Base-by-base conservation (phyloP, 1,140 invertebrate species). In the Gerris buenoi region DNA sequence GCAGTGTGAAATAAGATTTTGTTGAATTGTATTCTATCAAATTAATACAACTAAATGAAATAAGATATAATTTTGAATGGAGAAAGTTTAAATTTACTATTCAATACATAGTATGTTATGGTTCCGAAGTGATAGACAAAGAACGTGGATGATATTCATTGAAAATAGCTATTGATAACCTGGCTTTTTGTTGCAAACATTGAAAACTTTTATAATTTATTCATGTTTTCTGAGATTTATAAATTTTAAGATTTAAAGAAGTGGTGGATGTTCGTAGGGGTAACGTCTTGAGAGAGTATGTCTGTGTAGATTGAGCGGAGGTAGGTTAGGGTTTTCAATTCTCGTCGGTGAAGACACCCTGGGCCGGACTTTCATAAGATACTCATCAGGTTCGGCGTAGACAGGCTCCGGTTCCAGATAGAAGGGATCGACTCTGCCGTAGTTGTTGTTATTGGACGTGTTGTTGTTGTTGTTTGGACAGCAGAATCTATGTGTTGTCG, bases 281-380 rank as follows among this genome's bases (percentile, higher is more conserved):
- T n/a, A 25, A 22, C n/a, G 64, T 27, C 64, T 2, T 18, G n/a
- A 22, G 0, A 65, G 29, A n/a, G 46, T 66, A 14, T 25, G 62
- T 10, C 86, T 86, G 73, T 88, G 85, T 1, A 89, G 79, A 73
- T 89, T 89, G 22, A 89, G 72, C 2, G 88, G 87, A 1, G 83
- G 87, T 59, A 90, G 77, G 76, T 90, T 90, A 0, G 88, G 88
- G 72, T 89, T 83, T 73, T 90, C 88, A 70, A 90, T 89, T 69
- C 86, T 81, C 1, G 87, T 89, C 0, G 89, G 88, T 0, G 87
- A 88, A 14, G 88, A 88, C 0, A 90, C 87, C 18, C 84, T 76
- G 46, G 65, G 56, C 60, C 59, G 57, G 23, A 56, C 25, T 29
- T 65, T 64, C 0, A 82, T 82, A 65, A 77, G 71, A 64, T 86